Percentiles rank a stretch among this genome's conserved stretches.
phyloP scores from a whole-genome alignment of 2,113 vertebrate species.

The Carettochelys insculpta region DNA sequence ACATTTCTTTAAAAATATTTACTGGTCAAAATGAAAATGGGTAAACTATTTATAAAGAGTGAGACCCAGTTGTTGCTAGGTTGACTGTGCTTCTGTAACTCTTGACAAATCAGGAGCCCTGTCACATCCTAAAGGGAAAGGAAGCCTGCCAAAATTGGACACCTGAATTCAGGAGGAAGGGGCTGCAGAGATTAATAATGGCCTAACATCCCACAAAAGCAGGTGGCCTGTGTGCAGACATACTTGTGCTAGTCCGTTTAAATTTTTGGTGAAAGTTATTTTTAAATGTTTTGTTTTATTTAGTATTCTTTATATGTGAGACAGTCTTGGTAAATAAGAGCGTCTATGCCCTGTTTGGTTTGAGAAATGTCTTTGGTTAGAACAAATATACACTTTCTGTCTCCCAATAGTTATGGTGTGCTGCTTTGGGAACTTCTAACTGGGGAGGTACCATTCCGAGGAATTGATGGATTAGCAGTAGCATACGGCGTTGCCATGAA shows the following conservation, averaged over 20 bases:
- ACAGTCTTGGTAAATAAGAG: background rate
- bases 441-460: conserved; percentile 94
- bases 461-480: conserved; percentile 93
- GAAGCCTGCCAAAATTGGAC: background rate
- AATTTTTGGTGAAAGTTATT: background rate
- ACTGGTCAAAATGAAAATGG: background rate
- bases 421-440: conserved; percentile 95
- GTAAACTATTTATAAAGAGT: background rate
- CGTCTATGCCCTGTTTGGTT: background rate
- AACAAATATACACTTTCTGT: background rate
- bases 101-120: background rate
- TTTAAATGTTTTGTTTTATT: background rate
- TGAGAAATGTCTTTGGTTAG: background rate
- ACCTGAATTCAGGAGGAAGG: background rate
- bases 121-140: background rate
- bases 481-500: conserved; percentile 98
- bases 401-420: conserved; percentile 86
- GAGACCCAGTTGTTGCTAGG: background rate
- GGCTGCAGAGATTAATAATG: background rate
- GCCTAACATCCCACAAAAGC: background rate
- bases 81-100: background rate
- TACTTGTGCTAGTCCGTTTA: background rate
- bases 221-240: background rate
- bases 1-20: background rate
- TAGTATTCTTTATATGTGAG: background rate